phyloP scores from a whole-genome alignment of 2,113 vertebrate species.

The Grus americana region DNA sequence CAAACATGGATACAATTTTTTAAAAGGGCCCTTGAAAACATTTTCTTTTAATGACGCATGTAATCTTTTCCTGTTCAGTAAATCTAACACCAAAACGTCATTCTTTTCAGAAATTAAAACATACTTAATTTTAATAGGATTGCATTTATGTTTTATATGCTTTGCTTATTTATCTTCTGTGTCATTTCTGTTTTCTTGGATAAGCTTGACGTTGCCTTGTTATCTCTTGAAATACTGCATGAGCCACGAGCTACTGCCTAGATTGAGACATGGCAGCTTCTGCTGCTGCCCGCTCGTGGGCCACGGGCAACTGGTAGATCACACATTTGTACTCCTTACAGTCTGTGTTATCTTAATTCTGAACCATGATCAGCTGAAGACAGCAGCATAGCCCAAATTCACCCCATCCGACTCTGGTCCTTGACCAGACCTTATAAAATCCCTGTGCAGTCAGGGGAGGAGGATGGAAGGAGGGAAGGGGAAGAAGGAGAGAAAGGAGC shows the following conservation, averaged over 20 bases:
- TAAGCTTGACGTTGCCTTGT: slow-evolving; percentile 59
- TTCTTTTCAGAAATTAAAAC: slow-evolving; percentile 63
- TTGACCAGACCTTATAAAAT: background rate
- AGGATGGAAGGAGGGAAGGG: background rate
- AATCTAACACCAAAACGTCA: slow-evolving; percentile 60
- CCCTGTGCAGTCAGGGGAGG: background rate
- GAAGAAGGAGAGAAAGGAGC: background rate
- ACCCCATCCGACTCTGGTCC: background rate
- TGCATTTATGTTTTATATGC: slow-evolving; percentile 68
- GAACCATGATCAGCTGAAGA: background rate
- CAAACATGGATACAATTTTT: slow-evolving; percentile 26
- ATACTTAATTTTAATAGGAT: slow-evolving; percentile 74
- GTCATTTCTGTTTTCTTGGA: slow-evolving; percentile 54
- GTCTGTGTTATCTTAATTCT: background rate
- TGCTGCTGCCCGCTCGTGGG: background rate
- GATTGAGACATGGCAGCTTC: slow-evolving; percentile 17
- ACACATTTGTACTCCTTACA: background rate
- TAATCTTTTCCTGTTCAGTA: slow-evolving; percentile 59
- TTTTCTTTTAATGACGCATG: slow-evolving; percentile 67
- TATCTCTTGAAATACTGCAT: slow-evolving; percentile 76
- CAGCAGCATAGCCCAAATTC: background rate
- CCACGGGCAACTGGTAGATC: background rate
- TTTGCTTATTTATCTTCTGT: slow-evolving; percentile 64
- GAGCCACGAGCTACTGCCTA: slow-evolving; percentile 49
- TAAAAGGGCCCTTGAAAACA: slow-evolving; percentile 52